Conservation (phyloP, 2,797 vertebrate species). For the Fistularia commersonii region DNA sequence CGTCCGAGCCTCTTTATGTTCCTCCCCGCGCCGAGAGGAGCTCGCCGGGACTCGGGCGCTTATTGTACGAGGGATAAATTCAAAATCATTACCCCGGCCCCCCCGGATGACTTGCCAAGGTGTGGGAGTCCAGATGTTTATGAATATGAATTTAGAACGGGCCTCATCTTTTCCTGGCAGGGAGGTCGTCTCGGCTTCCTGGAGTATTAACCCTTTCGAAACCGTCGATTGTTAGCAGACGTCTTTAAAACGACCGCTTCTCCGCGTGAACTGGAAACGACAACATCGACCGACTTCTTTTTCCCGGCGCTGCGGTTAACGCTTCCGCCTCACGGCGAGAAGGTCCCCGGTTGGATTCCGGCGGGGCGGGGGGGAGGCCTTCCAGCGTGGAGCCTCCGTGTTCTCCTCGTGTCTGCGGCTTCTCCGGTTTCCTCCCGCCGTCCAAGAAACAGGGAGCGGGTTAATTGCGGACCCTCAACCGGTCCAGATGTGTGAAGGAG, state of each 20-base stretch:
- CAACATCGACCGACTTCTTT: not conserved
- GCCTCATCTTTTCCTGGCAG: constrained; percentile 63
- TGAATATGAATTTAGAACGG: constrained; percentile 71
- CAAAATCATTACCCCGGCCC: constrained; percentile 64
- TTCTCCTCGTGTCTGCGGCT: too few species aligned
- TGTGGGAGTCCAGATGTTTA: constrained; percentile 72
- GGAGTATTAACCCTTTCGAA: constrained; percentile 24
- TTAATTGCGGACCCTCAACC: too few species aligned
- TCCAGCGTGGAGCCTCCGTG: too few species aligned
- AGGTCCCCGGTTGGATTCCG: too few species aligned
- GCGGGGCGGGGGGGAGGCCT: too few species aligned
- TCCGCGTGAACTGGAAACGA: not conserved
- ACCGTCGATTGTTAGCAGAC: constrained; percentile 55
- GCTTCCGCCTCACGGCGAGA: too few species aligned
- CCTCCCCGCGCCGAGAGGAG: not conserved
- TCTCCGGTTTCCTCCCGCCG: too few species aligned
- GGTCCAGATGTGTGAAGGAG: too few species aligned
- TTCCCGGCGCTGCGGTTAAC: too few species aligned
- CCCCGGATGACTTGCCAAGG: constrained; percentile 68
- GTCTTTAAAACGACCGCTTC: constrained; percentile 17
- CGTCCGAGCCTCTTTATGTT: constrained; percentile 25
- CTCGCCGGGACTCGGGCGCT: constrained; percentile 7
- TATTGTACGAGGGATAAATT: constrained; percentile 56
- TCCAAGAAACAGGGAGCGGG: too few species aligned
- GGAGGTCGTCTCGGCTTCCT: constrained; percentile 48